Percentiles rank a stretch among this genome's conserved stretches.
phyloP scores from a whole-genome alignment of 2,888 invertebrate genomes.

The Aricia artaxerxes region DNA sequence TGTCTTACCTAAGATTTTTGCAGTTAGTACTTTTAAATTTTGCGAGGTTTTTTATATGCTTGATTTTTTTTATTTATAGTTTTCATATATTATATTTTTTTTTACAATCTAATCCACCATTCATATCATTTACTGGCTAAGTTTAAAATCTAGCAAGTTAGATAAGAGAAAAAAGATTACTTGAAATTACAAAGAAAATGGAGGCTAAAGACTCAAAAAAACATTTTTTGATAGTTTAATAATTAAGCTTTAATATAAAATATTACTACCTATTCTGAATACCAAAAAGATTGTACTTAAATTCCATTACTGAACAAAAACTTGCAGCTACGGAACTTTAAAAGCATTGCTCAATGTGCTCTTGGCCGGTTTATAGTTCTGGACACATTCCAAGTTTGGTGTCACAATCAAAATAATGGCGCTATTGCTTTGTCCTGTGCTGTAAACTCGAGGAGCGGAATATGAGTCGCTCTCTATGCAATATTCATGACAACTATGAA shows the following conservation, averaged over 20 bases:
- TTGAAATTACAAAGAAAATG: too few relatives aligned
- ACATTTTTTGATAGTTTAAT: too few relatives aligned
- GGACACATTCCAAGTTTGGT: slow-evolving; percentile 18
- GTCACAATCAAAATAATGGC: slow-evolving; percentile 9
- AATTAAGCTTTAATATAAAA: too few relatives aligned
- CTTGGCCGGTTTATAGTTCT: slow-evolving; percentile 6
- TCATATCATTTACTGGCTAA: too few relatives aligned
- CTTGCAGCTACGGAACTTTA: not conserved
- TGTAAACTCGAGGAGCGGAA: not conserved
- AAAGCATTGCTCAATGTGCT: not conserved
- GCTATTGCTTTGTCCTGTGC: not conserved
- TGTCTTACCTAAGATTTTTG: not conserved
- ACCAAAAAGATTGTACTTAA: too few relatives aligned
- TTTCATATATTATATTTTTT: too few relatives aligned
- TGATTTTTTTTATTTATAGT: too few relatives aligned
- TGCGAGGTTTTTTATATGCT: not conserved
- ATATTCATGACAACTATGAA: not conserved
- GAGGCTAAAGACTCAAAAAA: too few relatives aligned
- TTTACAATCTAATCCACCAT: too few relatives aligned
- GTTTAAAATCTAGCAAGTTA: too few relatives aligned
- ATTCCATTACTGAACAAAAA: not conserved
- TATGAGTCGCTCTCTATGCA: not conserved
- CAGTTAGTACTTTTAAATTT: not conserved
- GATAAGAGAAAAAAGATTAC: too few relatives aligned
- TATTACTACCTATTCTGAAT: too few relatives aligned